These are phyloP conservation scores for Atta colombica DNA, from an alignment of 1,140 invertebrate genomes.

Conservation along the genomic window DNA sequence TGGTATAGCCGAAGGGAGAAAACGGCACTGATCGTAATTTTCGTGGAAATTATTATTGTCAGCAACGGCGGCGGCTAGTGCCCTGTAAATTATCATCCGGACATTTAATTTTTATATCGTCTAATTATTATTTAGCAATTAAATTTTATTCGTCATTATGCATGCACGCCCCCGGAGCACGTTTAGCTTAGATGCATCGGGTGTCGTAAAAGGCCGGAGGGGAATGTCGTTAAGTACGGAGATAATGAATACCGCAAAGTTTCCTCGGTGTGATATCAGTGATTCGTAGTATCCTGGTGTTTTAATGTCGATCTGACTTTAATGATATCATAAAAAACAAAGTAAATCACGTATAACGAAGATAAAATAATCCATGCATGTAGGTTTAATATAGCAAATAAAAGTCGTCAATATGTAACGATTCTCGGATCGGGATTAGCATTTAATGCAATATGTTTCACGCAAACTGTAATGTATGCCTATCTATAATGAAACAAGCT, in stretches of 20 bases:
- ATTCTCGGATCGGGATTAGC: not conserved
- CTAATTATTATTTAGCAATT: constrained; percentile 74
- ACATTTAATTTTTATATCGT: constrained; percentile 55
- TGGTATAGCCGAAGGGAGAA: not conserved
- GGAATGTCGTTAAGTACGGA: constrained; percentile 53
- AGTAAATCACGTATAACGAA: constrained; percentile 44
- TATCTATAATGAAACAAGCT: not conserved
- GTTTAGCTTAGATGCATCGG: not conserved
- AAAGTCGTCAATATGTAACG: constrained; percentile 1
- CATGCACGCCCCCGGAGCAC: constrained; percentile 32
- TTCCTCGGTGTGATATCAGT: constrained; percentile 41
- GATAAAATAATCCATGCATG: not conserved
- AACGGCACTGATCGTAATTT: constrained; percentile 58
- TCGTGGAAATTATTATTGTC: constrained; percentile 69
- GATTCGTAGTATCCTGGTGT: not conserved
- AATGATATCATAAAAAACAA: constrained; percentile 47
- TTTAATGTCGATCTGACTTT: constrained; percentile 20
- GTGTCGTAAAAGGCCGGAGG: constrained; percentile 61
- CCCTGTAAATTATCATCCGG: constrained; percentile 59
- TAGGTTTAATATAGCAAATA: not conserved
- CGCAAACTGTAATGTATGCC: not conserved
- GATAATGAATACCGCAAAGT: constrained; percentile 45
- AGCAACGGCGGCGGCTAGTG: constrained; percentile 52
- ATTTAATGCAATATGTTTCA: constrained; percentile 3
- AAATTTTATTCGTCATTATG: constrained; percentile 67